Base-by-base conservation (phyloP, 2,113 vertebrate species). In the Ia io region DNA sequence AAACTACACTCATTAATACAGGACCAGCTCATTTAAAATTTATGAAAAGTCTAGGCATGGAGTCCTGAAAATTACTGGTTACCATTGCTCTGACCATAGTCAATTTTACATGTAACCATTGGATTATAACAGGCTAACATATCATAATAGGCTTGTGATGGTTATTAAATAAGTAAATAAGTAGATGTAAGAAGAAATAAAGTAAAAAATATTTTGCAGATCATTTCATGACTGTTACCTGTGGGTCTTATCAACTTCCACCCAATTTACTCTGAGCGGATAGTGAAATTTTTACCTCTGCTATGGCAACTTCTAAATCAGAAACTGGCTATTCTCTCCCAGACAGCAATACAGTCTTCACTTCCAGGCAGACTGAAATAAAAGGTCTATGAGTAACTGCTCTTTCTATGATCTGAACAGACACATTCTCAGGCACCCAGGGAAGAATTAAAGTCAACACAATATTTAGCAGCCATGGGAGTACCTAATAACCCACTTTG, bases 401-500 rank as follows among this genome's bases (percentile, higher is more conserved):
- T 97, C 74, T 70, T 94, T 88, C 80, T 94, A 23, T 83, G 67
- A 71, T 77, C 87, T 78, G 73, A 73, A 84, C 90, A 96, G 69
- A 84, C 83, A 97, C 96, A 95, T 92, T 96, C 35, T 93, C 84
- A 93, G 96, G 95, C 70, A 95, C 22, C 49, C 76, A 51, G 92
- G 94, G 73, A 83, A 70, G n/a, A 95, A 73, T 96, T 79, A 97
- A 97, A 97, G 49, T 95, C 84, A 96, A 89, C 92, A 95, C 97
- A 96, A 97, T 96, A 71, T 63, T 95, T 98, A 97, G 96, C 79
- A 97, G 95, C n/a, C 56, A 87, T 88, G 90, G 16, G 61, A 97
- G 78, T 93, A 92, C 7, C 71, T 90, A 96, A 97, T 92, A 0
- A 91, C 80, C 95, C 63, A 79, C 92, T 93, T 42, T 96, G 74